Percentiles rank a stretch among this genome's conserved stretches.
Evolutionary conservation across 2,797 vertebrate species (phyloP).

Genomic region (Nyctalus aviator): DNA sequence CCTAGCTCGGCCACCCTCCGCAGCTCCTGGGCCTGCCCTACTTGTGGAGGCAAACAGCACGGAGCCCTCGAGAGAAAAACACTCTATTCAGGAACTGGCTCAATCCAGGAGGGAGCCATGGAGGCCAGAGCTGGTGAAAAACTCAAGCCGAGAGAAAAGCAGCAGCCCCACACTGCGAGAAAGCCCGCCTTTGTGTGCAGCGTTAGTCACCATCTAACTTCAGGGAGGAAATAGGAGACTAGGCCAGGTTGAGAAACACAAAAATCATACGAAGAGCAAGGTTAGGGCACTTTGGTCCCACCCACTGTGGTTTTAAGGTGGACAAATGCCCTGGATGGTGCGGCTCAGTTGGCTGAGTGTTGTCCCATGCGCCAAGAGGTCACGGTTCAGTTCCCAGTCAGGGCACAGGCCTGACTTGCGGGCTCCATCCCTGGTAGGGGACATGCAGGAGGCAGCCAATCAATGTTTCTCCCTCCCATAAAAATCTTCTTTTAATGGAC

Average conservation of each 20-base stretch:
- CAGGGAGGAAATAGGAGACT: constrained; percentile 29
- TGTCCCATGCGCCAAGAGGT: neutral
- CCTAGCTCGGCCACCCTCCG: no score
- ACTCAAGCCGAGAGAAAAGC: constrained; percentile 36
- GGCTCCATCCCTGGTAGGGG: neutral
- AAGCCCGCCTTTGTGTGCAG: constrained; percentile 54
- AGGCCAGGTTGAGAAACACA: neutral
- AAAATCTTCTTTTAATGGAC: neutral
- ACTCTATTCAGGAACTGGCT: constrained; percentile 51
- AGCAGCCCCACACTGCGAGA: neutral
- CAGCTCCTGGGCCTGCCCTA: constrained; percentile 25
- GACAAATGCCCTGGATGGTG: neutral
- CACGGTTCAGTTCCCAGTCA: neutral
- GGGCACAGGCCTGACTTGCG: neutral
- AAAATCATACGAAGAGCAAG: neutral
- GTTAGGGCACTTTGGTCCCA: neutral
- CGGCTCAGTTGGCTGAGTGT: neutral
- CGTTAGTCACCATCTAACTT: constrained; percentile 68
- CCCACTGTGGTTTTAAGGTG: neutral
- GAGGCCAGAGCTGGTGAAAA: constrained; percentile 28
- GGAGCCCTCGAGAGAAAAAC: constrained; percentile 56
- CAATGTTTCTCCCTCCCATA: neutral
- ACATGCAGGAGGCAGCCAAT: neutral
- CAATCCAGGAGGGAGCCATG: constrained; percentile 11
- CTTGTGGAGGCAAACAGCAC: constrained; percentile 29